phyloP scores from a whole-genome alignment of 2,888 invertebrate genomes.

The Amphipyra berbera region DNA sequence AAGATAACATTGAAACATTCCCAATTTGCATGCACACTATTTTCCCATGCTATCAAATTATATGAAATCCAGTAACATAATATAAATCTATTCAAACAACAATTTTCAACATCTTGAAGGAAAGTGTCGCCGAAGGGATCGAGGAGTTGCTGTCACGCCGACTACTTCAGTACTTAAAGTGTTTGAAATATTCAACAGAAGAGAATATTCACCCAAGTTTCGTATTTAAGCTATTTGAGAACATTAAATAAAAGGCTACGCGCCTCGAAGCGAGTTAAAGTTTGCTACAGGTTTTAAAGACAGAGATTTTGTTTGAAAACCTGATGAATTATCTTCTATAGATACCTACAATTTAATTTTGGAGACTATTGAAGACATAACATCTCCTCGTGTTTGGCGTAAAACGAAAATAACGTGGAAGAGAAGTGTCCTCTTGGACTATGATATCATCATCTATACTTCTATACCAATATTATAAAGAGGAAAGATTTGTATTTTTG shows the following conservation, averaged over 20 bases:
- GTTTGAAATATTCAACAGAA: conserved; percentile 35
- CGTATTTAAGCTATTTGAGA: conserved; percentile 34
- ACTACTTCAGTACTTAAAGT: conserved; percentile 29
- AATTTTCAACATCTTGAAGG: conserved; percentile 7
- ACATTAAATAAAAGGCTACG: conserved; percentile 34
- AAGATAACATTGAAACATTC: too few species aligned
- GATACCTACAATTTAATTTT: conserved; percentile 8
- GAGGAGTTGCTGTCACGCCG: conserved; percentile 18
- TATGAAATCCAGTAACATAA: neutral
- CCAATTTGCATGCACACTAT: too few species aligned
- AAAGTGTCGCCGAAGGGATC: conserved; percentile 17
- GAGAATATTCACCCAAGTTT: conserved; percentile 23
- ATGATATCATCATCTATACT: too few species aligned
- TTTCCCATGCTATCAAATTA: too few species aligned
- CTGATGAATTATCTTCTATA: conserved; percentile 15
- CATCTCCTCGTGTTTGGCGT: too few species aligned
- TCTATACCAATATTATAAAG: too few species aligned
- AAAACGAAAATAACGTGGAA: too few species aligned
- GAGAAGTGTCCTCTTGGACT: too few species aligned
- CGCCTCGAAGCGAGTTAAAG: conserved; percentile 15
- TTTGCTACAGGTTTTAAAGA: conserved; percentile 20
- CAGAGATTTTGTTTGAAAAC: conserved; percentile 26
- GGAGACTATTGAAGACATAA: neutral
- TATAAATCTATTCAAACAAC: conserved; percentile 1
- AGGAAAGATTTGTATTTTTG: too few species aligned